A percentile compares a stretch with the other conserved stretches of the same genome.
These are phyloP conservation scores for Brachionus manjavacas DNA, from an alignment of 1,140 invertebrate genomes.

Conservation along the genomic window DNA sequence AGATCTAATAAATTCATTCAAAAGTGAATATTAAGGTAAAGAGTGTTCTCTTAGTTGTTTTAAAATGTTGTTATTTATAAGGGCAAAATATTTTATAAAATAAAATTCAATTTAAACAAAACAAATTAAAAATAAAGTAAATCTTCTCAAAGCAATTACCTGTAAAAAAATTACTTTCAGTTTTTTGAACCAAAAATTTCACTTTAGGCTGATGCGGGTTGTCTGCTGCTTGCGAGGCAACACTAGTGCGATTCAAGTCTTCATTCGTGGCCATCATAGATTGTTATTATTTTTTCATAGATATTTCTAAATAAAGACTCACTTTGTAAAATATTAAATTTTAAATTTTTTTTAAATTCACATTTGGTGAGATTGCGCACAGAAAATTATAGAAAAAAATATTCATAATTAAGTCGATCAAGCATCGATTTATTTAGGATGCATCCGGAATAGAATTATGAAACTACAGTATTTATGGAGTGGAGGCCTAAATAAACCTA, in stretches of 20 bases:
- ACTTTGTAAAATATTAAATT: not conserved
- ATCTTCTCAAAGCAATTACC: not conserved
- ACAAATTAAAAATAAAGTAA: not conserved
- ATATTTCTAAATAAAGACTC: not conserved
- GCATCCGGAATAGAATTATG: not conserved
- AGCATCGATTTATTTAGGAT: not conserved
- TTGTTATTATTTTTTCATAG: not conserved
- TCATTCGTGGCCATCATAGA: not conserved
- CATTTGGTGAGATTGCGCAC: not conserved
- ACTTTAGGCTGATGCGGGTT: not conserved
- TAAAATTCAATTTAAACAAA: too few relatives aligned
- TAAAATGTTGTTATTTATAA: too few relatives aligned
- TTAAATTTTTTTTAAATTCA: not conserved
- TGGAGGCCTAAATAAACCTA: not conserved
- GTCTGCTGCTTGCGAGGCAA: not conserved
- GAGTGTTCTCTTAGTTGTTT: too few relatives aligned
- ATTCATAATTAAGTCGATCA: not conserved
- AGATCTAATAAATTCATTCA: too few relatives aligned
- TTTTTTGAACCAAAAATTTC: not conserved
- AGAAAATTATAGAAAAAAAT: not conserved
- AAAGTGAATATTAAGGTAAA: too few relatives aligned
- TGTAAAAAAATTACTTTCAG: not conserved
- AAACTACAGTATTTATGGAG: not conserved
- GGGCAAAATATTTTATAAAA: too few relatives aligned
- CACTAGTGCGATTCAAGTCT: not conserved